Evolutionary conservation across 2,888 invertebrate genomes (phyloP), one percentile per base, ranked within the genome.

Genomic region (Eupithecia subfuscata): DNA sequence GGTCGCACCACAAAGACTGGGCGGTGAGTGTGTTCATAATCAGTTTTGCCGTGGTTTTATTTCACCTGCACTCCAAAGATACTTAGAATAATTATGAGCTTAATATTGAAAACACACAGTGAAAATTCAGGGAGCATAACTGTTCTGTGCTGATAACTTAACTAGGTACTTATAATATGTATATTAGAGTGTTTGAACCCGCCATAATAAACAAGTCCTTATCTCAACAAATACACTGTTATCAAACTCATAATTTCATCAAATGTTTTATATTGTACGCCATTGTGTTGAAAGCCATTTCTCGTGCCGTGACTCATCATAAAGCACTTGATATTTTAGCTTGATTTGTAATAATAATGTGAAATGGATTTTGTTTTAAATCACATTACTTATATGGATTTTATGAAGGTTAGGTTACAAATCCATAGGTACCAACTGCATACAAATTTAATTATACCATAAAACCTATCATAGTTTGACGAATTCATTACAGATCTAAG

Each of bases 141-240:
- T n/a, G 2, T 52, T n/a, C 52, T 52, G 52, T 52, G 3, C 9
- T 52, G 52, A 52, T 52, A n/a, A n/a, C 8, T 52, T 6, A 0
- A 7, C 7, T 22, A 56, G 22, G 11, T 56, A 56, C 9, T 11
- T 52, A 45, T 16, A 52, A 2, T 48, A 48, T 48, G 8, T 18
- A 48, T 48, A 48, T 45, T 11, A 56, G 11, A 22, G 22, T 56
- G 56, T 65, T 37, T 18, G 34, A 70, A 60, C 60, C 60, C 11
- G 40, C 30, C 18, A 40, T 43, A 70, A 16, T 40, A 56, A 70
- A 60, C 56, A 56, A 12, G 22, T 6, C 43, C 52, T 56, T 70
- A 70, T 70, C 70, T n/a, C 16, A 40, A 70, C 60, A 43, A 40
- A 22, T 40, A 70, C 18, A 34, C 34, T 40, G 70, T 60, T 70